Conservation (phyloP, 1,140 invertebrate species). For the Listronotus bonariensis region DNA sequence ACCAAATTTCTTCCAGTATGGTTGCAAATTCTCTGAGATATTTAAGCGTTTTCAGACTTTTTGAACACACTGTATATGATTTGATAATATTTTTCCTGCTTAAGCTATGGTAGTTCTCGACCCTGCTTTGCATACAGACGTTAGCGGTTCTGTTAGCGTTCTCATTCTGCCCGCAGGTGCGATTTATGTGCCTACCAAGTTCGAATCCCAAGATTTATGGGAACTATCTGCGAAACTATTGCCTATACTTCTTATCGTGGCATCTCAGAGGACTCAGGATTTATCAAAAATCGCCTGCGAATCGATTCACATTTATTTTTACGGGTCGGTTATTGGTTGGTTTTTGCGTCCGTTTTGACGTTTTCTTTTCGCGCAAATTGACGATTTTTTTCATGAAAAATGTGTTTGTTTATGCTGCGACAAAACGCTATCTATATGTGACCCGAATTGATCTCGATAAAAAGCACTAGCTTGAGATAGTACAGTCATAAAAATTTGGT, state of each 20-base stretch:
- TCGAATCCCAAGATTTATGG: constrained; percentile 45
- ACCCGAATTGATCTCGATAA: too few relatives aligned
- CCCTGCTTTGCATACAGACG: constrained; percentile 23
- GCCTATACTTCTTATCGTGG: constrained; percentile 36
- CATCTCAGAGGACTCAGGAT: constrained; percentile 33
- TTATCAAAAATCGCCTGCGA: constrained; percentile 35
- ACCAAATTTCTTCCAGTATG: too few relatives aligned
- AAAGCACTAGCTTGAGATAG: too few relatives aligned
- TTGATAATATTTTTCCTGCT: too few relatives aligned
- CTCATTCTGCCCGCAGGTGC: constrained; percentile 49
- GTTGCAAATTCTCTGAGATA: too few relatives aligned
- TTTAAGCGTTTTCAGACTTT: too few relatives aligned
- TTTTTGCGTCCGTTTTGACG: constrained; percentile 15
- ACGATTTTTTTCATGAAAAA: neutral
- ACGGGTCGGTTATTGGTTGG: constrained; percentile 12
- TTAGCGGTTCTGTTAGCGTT: constrained; percentile 29
- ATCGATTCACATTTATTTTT: constrained; percentile 34
- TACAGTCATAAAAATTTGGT: too few relatives aligned
- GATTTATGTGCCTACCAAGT: constrained; percentile 53
- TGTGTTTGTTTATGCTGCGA: too few relatives aligned
- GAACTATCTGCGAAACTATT: constrained; percentile 34
- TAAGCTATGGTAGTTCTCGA: constrained; percentile 1
- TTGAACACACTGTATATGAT: too few relatives aligned
- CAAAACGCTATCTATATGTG: too few relatives aligned
- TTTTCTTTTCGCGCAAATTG: constrained; percentile 3